phyloP scores from a whole-genome alignment of 2,888 invertebrate genomes.

The Adela reaumurella region DNA sequence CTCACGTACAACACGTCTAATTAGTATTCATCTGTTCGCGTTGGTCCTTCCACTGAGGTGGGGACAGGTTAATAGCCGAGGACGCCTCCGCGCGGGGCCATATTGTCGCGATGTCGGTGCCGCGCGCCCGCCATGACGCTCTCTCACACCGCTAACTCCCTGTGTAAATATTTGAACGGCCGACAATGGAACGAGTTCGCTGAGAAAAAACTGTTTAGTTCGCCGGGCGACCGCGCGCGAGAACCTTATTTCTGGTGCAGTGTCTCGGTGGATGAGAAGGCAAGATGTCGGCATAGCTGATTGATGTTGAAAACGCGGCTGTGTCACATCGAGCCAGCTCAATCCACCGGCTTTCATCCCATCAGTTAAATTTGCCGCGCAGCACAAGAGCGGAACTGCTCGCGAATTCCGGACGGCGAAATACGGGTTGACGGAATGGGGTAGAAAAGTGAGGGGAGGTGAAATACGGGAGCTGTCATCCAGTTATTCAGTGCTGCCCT shows the following conservation, averaged over 20 bases:
- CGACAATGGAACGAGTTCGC: not conserved
- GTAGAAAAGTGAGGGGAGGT: not conserved
- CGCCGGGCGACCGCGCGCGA: constrained; percentile 6
- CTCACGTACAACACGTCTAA: constrained; percentile 40
- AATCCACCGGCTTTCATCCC: constrained; percentile 52
- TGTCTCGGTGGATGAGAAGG: constrained; percentile 64
- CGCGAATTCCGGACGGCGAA: not conserved
- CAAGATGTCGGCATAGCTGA: constrained; percentile 90
- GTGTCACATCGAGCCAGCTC: constrained; percentile 82
- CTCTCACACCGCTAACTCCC: constrained; percentile 22
- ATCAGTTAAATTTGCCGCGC: constrained; percentile 3
- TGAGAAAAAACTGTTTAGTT: constrained; percentile 16
- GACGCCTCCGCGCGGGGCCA: constrained; percentile 54
- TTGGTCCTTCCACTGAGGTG: constrained; percentile 49
- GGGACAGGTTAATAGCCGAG: constrained; percentile 56
- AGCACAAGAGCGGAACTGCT: not conserved
- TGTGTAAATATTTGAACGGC: constrained; percentile 42
- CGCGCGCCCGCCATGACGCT: constrained; percentile 31
- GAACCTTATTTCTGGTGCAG: constrained; percentile 17
- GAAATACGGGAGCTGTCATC: not conserved
- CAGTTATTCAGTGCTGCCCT: not conserved
- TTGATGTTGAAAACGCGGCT: constrained; percentile 68
- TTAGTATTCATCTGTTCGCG: constrained; percentile 56
- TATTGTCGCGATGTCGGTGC: constrained; percentile 49
- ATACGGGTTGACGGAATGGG: not conserved